A percentile compares a stretch with the other conserved stretches of the same genome.
Evolutionary conservation across 2,888 invertebrate species (phyloP).

Genomic region (Diaperis boleti): DNA sequence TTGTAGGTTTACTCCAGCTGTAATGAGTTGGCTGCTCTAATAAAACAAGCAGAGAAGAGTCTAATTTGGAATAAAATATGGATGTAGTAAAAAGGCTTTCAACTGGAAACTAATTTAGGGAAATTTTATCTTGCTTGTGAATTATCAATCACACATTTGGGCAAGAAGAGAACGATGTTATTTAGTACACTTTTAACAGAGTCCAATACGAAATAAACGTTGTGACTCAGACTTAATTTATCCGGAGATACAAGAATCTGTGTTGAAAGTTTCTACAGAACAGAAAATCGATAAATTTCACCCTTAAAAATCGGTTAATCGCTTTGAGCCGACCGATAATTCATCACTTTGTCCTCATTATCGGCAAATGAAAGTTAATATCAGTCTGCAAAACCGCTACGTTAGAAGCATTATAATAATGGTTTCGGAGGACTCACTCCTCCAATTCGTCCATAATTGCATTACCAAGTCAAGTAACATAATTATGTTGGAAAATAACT

Average conservation of each 20-base stretch:
- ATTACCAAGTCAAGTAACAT: conserved; percentile 32
- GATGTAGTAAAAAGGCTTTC: no score
- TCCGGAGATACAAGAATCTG: conserved; percentile 10
- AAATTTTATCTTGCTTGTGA: no score
- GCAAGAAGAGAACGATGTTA: neutral
- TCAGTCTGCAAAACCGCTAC: conserved; percentile 12
- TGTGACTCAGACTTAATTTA: conserved; percentile 8
- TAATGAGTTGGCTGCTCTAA: no score
- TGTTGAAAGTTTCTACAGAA: conserved; percentile 16
- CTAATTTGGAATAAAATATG: no score
- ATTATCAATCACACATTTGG: no score
- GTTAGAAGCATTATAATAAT: conserved; percentile 27
- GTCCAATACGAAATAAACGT: conserved; percentile 13
- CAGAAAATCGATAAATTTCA: conserved; percentile 8
- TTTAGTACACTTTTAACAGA: conserved; percentile 4
- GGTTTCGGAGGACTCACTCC: conserved; percentile 11
- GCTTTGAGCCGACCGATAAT: neutral
- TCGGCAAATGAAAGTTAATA: conserved; percentile 11
- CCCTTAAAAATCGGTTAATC: conserved; percentile 3
- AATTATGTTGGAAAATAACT: conserved; percentile 35
- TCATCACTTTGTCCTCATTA: conserved; percentile 1
- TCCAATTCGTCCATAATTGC: conserved; percentile 30
- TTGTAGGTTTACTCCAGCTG: no score
- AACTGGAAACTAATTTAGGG: no score
- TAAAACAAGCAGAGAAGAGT: no score